Conservation (phyloP, 2,797 vertebrate genomes). For the Kryptopterus vitreolus region DNA sequence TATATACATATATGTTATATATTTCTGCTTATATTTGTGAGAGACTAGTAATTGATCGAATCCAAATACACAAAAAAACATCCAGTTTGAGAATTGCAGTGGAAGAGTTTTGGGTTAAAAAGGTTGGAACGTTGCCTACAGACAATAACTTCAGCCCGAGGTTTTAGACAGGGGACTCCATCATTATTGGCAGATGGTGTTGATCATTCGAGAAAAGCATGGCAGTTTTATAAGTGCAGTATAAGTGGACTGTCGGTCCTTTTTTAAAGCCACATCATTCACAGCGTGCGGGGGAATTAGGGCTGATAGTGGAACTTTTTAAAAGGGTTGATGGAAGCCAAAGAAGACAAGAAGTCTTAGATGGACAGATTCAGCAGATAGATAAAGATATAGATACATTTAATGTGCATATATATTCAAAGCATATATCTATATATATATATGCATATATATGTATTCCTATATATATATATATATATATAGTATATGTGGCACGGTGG, state of each 20-base stretch:
- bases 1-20: no score
- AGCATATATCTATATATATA: no score
- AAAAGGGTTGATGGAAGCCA: neutral
- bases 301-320: constrained; percentile 46
- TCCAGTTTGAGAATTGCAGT: constrained; percentile 47
- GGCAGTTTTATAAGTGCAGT: constrained; percentile 69
- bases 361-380: neutral
- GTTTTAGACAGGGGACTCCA: constrained; percentile 66
- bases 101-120: constrained; percentile 63
- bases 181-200: constrained; percentile 64
- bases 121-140: constrained; percentile 25
- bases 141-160: constrained; percentile 54
- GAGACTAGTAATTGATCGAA: neutral
- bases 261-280: constrained; percentile 73
- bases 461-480: no score
- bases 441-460: no score
- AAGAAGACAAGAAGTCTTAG: neutral
- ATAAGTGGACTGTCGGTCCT: constrained; percentile 67
- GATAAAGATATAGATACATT: no score
- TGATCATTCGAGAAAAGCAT: constrained; percentile 67
- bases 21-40: no score
- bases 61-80: no score
- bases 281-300: constrained; percentile 59
- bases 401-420: no score
- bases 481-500: no score